Evolutionary conservation across 30 jellyfish, hydroid and myxozoan genomes (phyloP).

Genomic region (Pelagia noctiluca): DNA sequence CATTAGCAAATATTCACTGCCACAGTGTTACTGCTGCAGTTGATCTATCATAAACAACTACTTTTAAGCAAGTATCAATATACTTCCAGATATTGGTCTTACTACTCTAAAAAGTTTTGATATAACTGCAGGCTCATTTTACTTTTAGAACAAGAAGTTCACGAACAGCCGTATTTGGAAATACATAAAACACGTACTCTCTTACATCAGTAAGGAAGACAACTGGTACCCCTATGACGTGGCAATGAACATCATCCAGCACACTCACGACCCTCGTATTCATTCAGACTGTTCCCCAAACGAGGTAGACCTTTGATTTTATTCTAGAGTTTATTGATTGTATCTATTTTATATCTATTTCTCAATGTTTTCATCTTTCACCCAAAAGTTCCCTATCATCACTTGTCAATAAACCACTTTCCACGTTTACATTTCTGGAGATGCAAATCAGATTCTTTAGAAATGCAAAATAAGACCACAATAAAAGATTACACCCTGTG

Average conservation of each 20-base stretch:
- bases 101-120: no score
- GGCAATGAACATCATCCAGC: constrained; percentile 82
- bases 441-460: background rate
- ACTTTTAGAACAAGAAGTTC: background rate
- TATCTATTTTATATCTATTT: background rate
- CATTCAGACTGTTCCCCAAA: constrained; percentile 66
- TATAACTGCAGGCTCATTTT: background rate
- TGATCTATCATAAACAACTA: no score
- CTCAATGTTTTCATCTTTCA: background rate
- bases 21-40: no score
- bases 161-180: constrained; percentile 65
- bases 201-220: constrained; percentile 64
- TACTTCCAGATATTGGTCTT: no score
- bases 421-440: background rate
- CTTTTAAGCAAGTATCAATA: no score
- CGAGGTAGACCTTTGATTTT: constrained; percentile 51
- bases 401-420: background rate
- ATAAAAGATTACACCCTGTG: background rate
- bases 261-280: constrained; percentile 76
- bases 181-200: constrained; percentile 55
- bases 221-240: constrained; percentile 88
- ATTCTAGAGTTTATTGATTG: no score
- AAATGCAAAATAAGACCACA: background rate
- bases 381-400: no score
- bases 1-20: no score